Conservation (phyloP, 2,113 vertebrate species). For the Anarhynchus alexandrinus region DNA sequence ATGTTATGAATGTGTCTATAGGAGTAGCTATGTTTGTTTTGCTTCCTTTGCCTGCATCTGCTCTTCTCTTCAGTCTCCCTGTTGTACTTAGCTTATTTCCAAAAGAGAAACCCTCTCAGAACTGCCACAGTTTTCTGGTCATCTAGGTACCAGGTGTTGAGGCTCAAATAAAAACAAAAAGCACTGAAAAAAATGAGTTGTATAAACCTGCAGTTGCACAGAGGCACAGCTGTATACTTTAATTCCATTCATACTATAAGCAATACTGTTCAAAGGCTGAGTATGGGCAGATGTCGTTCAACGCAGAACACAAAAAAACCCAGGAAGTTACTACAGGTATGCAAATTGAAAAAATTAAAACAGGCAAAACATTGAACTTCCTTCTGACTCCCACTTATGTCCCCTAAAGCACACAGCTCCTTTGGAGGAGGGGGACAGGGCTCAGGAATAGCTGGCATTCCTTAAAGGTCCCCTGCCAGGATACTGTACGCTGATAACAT, state of each 20-base stretch:
- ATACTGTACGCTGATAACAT: accelerated
- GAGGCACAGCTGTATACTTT: background rate
- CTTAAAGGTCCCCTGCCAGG: background rate
- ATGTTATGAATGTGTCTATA: background rate
- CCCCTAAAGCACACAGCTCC: background rate
- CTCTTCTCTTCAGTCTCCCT: background rate
- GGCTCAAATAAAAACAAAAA: background rate
- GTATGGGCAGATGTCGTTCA: background rate
- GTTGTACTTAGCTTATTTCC: background rate
- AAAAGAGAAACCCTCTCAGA: background rate
- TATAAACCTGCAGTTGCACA: background rate
- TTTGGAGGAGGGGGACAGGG: background rate
- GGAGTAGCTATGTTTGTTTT: background rate
- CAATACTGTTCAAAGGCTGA: background rate
- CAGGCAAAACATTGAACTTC: background rate
- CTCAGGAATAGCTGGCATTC: background rate
- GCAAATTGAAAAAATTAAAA: background rate
- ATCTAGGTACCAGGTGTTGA: background rate
- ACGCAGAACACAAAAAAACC: background rate
- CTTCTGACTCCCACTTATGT: background rate
- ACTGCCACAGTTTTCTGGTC: background rate
- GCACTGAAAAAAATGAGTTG: background rate
- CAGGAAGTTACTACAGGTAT: background rate
- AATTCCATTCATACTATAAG: background rate
- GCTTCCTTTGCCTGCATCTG: background rate